Base-by-base conservation (phyloP, 2,888 invertebrate genomes). In the Hirtodrosophila trivittata region DNA sequence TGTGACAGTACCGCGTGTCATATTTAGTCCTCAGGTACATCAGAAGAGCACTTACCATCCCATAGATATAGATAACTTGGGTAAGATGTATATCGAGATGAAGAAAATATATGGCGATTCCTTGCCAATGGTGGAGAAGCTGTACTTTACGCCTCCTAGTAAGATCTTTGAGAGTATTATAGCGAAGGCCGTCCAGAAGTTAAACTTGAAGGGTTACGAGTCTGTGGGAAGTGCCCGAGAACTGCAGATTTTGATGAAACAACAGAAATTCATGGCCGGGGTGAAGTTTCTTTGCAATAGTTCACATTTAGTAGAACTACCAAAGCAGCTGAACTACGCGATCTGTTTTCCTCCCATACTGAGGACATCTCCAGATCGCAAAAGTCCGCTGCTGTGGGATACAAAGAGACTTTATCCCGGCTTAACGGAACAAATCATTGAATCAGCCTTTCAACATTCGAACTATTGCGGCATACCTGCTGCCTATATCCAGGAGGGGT, bases 401-500 rank as follows among this genome's bases (percentile, higher is more conserved):
- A 63, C 58, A 1, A 10, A 47, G 1, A 18, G 25, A 12, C 16
- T 51, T 10, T 57, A 28, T 38, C 10, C 28, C 1, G 0, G 7
- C 1, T 5, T 32, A 7, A 4, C 1, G 8, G 10, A 12, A 18
- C 32, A 3, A 3, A 30, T 10, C 9, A 26, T 26, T 3, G 0
- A 0, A 6, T 0, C 1, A 1, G 0, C 28, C 3, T 0, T 0
- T 35, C 3, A n/a, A 32, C 5, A 3, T 21, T 21, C 38, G 1
- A 47, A 41, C 1, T 32, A 50, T 18, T 41, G 33, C 9, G 41
- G 46, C 1, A 1, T 47, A 9, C 65, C 60, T 5, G 35, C 45
- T 0, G 60, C 37, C 0, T 65, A 65, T 13, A 30, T 65, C 4
- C 45, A 51, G 32, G 65, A 65, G 21, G 65, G 65, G 6, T 65